Conservation (phyloP, 1,140 invertebrate genomes). For the Cyclargus thomasi region DNA sequence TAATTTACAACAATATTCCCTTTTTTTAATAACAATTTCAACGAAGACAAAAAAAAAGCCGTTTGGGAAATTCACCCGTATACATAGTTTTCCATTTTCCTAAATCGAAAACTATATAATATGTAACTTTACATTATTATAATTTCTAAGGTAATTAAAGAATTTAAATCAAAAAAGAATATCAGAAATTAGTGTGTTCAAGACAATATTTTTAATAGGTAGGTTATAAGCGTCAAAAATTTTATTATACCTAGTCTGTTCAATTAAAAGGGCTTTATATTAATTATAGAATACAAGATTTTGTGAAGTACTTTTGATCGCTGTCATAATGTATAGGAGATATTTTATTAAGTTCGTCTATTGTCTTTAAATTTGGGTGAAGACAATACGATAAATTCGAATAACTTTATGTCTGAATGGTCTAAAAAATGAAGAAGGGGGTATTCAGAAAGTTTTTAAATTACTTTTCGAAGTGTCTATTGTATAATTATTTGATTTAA, state of each 20-base stretch:
- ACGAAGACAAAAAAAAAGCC: too few species aligned
- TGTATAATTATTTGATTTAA: not conserved
- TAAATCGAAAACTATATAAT: too few species aligned
- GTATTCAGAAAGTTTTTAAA: not conserved
- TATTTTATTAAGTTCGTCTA: not conserved
- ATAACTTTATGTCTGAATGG: not conserved
- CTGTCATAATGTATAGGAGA: not conserved
- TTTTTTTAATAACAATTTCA: too few species aligned
- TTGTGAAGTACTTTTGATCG: not conserved
- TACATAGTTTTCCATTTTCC: too few species aligned
- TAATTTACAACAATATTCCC: too few species aligned
- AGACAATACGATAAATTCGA: not conserved
- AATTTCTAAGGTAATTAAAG: too few species aligned
- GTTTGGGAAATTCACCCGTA: too few species aligned
- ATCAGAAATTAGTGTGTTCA: too few species aligned
- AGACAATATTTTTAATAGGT: too few species aligned
- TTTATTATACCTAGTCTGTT: not conserved
- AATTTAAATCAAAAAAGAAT: too few species aligned
- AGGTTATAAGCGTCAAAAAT: too few species aligned
- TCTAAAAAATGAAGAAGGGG: not conserved
- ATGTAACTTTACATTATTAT: too few species aligned
- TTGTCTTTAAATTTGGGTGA: not conserved
- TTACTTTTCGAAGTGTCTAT: not conserved
- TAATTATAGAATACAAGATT: not conserved
- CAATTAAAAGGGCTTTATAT: not conserved